These are phyloP conservation scores for Ammospiza caudacuta DNA, from an alignment of 2,113 vertebrate species.

Conservation along the genomic window DNA sequence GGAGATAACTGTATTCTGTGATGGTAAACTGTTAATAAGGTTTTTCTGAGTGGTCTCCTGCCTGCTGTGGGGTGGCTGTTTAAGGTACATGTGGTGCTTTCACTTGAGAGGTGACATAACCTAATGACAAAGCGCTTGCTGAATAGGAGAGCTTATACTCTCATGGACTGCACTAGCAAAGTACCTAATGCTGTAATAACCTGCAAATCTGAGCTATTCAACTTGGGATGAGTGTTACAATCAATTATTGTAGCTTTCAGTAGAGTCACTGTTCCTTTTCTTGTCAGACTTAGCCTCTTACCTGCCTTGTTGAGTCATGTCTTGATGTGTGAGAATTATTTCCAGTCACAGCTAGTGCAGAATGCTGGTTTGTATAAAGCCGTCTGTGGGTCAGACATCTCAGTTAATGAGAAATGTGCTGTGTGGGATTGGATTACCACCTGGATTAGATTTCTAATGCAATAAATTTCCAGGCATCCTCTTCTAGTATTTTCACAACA, in stretches of 20 bases:
- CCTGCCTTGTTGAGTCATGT: not conserved
- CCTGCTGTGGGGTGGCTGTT: not conserved
- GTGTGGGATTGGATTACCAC: conserved; percentile 30
- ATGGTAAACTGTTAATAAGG: not conserved
- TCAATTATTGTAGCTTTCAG: not conserved
- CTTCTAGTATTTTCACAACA: conserved; percentile 33
- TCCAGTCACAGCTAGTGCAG: not conserved
- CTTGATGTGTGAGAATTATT: not conserved
- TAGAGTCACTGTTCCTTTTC: not conserved
- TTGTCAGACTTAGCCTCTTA: not conserved
- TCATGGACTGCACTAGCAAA: not conserved
- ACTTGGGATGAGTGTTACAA: not conserved
- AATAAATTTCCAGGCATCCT: conserved; percentile 31
- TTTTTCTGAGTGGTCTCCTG: not conserved
- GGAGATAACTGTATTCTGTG: not conserved
- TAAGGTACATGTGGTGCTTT: not conserved
- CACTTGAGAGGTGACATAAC: not conserved
- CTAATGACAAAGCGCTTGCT: not conserved
- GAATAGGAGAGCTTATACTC: not conserved
- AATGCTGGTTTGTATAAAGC: not conserved
- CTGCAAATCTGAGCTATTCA: not conserved
- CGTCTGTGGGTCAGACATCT: not conserved
- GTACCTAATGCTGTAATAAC: not conserved
- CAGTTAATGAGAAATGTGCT: not conserved
- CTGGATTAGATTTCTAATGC: conserved; percentile 5